Evolutionary conservation across 2,888 invertebrate species (phyloP).

Genomic region (Dryocosmus kuriphilus): DNA sequence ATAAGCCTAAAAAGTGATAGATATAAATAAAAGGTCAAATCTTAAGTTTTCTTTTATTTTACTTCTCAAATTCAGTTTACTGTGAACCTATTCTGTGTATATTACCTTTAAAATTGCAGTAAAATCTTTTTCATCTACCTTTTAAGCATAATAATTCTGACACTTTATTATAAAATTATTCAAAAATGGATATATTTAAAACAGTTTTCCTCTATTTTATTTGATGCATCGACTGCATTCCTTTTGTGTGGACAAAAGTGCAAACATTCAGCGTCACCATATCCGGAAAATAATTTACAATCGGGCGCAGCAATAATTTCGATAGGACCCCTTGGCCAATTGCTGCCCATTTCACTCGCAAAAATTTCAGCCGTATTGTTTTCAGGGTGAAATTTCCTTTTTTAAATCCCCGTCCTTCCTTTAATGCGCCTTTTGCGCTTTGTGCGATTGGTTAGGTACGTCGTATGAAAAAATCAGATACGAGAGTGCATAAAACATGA

Average conservation of each 20-base stretch:
- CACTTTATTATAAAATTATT: no score
- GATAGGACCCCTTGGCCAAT: neutral
- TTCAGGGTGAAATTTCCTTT: neutral
- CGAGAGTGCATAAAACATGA: conserved; percentile 65
- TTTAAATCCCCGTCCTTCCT: conserved; percentile 10
- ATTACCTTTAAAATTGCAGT: no score
- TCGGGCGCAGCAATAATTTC: neutral
- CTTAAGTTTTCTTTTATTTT: no score
- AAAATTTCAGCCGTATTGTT: conserved; percentile 9
- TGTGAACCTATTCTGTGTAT: no score
- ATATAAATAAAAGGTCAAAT: no score
- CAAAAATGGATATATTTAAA: neutral
- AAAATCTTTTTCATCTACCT: no score
- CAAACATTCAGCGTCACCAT: neutral
- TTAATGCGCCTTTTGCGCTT: conserved; percentile 1
- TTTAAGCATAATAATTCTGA: no score
- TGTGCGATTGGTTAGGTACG: conserved; percentile 19
- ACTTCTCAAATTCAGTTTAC: no score
- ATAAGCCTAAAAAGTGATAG: no score
- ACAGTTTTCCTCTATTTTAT: neutral
- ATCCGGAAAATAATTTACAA: conserved; percentile 12
- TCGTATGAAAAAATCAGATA: conserved; percentile 59
- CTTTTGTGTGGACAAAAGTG: neutral
- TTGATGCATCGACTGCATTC: neutral
- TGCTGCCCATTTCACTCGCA: neutral